A percentile compares a stretch with the other conserved stretches of the same genome.
These are phyloP conservation scores for Kryptopterus vitreolus DNA, from an alignment of 2,797 vertebrate genomes.

Conservation along the genomic window DNA sequence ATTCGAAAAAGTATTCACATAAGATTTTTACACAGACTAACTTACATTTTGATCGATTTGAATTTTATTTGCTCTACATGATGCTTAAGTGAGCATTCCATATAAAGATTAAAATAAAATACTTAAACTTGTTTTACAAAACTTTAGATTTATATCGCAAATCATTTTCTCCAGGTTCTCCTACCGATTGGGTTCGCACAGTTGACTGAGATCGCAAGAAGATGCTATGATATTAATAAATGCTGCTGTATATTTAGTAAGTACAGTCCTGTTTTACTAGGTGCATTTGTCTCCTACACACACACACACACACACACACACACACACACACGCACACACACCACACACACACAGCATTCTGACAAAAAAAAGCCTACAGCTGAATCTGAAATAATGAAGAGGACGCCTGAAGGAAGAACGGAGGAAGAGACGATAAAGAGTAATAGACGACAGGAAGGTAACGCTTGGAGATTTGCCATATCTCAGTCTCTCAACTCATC, in stretches of 20 bases:
- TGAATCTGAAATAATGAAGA: not conserved
- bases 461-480: not conserved
- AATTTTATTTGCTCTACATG: not conserved
- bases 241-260: too few relatives aligned
- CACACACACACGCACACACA: slow-evolving; percentile 24
- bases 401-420: not conserved
- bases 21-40: too few relatives aligned
- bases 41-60: too few relatives aligned
- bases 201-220: too few relatives aligned
- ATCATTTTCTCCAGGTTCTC: too few relatives aligned
- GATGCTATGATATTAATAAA: too few relatives aligned
- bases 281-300: too few relatives aligned
- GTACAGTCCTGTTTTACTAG: not conserved
- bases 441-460: not conserved
- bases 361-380: not conserved
- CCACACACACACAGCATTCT: not conserved
- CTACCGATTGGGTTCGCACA: too few relatives aligned
- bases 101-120: not conserved
- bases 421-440: not conserved
- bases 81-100: not conserved
- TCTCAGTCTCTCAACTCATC: not conserved
- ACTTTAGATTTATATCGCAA: too few relatives aligned
- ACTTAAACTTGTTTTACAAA: not conserved
- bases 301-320: slow-evolving; percentile 24
- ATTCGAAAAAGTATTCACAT: too few relatives aligned